Conservation (phyloP, 2,888 invertebrate species). For the Phrixothrix hirtus region DNA sequence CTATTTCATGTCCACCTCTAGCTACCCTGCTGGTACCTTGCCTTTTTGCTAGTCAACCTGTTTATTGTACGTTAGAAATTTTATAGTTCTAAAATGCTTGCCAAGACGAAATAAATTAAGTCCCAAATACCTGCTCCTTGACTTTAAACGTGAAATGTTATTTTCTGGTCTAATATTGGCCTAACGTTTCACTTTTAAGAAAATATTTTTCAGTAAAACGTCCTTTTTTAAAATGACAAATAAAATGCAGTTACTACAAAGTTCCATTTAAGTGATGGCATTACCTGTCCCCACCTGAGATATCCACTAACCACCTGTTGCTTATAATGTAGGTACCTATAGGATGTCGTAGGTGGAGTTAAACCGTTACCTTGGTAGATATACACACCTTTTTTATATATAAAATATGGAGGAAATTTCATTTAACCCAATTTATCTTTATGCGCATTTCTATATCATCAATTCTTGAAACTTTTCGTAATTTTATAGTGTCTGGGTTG, state of each 20-base stretch:
- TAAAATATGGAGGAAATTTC: too few species aligned
- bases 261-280: too few species aligned
- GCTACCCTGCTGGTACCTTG: slow-evolving; percentile 8
- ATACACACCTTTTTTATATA: too few species aligned
- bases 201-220: background rate
- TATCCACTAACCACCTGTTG: slow-evolving; percentile 19
- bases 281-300: slow-evolving; percentile 8
- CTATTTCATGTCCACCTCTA: slow-evolving; percentile 30
- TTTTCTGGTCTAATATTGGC: too few species aligned
- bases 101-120: slow-evolving; percentile 17
- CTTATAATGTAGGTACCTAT: slow-evolving; percentile 10
- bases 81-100: slow-evolving; percentile 29
- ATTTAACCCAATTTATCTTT: too few species aligned
- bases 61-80: slow-evolving; percentile 28
- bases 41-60: slow-evolving; percentile 30
- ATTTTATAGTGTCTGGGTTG: too few species aligned
- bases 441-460: too few species aligned
- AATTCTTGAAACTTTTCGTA: too few species aligned
- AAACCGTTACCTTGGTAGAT: too few species aligned
- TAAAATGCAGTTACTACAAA: too few species aligned
- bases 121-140: slow-evolving; percentile 12
- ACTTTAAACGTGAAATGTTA: slow-evolving; percentile 10
- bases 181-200: too few species aligned
- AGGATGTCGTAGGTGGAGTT: slow-evolving; percentile 20
- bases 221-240: background rate